Evolutionary conservation across 2,888 invertebrate genomes (phyloP), one percentile per base, ranked within the genome.

Genomic region (Synergus umbraculus): DNA sequence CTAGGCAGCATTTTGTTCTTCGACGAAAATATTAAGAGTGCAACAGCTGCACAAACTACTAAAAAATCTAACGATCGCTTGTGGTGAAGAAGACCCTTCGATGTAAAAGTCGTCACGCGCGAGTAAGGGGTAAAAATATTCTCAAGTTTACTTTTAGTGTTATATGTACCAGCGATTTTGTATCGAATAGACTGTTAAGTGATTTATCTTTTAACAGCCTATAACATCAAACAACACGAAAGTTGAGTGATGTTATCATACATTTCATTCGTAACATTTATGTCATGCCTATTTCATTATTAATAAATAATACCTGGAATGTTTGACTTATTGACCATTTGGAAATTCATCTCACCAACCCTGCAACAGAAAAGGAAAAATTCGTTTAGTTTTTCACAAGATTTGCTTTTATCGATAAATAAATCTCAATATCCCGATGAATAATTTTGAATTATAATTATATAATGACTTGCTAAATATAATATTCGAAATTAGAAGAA

Each of bases 91-190:
- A 73, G 10, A 49, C 46, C 18, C 8, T 29, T 60, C 13, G 37
- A 8, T 54, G 3, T 15, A 54, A 73, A 73, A 73, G 29, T 54
- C n/a, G 13, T n/a, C 37, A 37, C 37, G 37, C 49, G 69, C 15
- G 37, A 73, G 4, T 54, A 73, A 73, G 73, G 54, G 73, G 54
- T 69, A 73, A 54, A 73, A 73, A 73, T 73, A 73, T 73, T 73
- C 37, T 49, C n/a, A 37, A 15, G 10, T 73, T 54, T 49, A 4
- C 54, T 54, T 54, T 54, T n/a, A 41, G 29, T 73, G 22, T 29
- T 29, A 29, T 29, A 22, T 37, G 37, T 37, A 73, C 54, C 37
- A 73, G n/a, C 54, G 29, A 37, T 73, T 49, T 73, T 73, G 29
- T 15, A 54, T 73, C 37, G 29, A 54, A 73, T 15, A 49, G 9